Evolutionary conservation across 2,888 invertebrate species (phyloP).

Genomic region (Norana najaformis): DNA sequence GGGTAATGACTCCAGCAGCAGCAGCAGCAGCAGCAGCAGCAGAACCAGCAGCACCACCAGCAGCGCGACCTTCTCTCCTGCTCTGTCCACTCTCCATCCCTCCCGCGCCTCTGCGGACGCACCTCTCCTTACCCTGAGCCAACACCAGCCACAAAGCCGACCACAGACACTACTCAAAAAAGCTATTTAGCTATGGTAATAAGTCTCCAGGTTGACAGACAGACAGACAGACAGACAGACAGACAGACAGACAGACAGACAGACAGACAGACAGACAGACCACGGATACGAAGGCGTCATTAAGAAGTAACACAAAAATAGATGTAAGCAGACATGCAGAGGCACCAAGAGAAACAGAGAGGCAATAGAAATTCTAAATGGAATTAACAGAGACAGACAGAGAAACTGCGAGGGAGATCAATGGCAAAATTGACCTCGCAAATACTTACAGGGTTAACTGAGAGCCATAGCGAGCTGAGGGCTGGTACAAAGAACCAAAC

Average conservation of each 20-base stretch:
- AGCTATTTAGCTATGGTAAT: neutral
- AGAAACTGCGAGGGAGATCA: too few species aligned
- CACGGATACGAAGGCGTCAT: too few species aligned
- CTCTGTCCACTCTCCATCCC: neutral
- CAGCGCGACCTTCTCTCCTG: neutral
- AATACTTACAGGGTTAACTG: too few species aligned
- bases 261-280: neutral
- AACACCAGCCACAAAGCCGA: neutral
- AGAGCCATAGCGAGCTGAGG: too few species aligned
- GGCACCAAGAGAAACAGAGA: too few species aligned
- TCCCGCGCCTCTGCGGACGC: neutral
- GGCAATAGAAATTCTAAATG: too few species aligned
- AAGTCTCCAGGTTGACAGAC: neutral
- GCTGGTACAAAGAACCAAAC: neutral
- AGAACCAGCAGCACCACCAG: neutral
- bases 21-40: neutral
- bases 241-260: neutral
- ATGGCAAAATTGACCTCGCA: too few species aligned
- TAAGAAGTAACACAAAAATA: too few species aligned
- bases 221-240: neutral
- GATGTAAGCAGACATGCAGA: too few species aligned
- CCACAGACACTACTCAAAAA: neutral
- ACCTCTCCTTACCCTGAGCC: neutral
- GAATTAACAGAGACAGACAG: too few species aligned
- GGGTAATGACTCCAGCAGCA: neutral